Base-by-base conservation (phyloP, 2,113 vertebrate species). In the Ictalurus furcatus region DNA sequence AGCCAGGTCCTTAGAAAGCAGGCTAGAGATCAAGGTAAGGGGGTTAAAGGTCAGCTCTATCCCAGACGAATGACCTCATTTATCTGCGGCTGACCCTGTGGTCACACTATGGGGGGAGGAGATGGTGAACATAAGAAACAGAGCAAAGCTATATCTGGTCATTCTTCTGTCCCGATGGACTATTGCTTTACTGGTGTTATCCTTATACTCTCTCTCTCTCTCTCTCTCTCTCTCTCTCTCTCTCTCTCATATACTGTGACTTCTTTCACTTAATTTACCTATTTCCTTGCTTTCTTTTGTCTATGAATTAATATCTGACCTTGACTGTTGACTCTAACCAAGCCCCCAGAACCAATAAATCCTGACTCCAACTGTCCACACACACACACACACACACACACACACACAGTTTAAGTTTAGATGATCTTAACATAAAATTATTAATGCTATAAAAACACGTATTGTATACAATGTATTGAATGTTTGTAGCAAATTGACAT, bases 51-150 rank as follows among this genome's bases (percentile, higher is more conserved):
- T 94, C 95, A 94, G 89, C 89, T 95, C 94, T 92, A 95, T 95
- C 94, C 94, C 94, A 95, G 94, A 95, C 94, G 90, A 91, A 92
- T 94, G 94, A 95, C 95, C 95, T 92, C 92, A 94, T 94, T 93
- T 89, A 91, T 86, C 90, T 88, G 92, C 92, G 87, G 84, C 87
- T 92, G 93, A 95, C 93, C 93, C 91, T 88, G 63, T 37, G 89
- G 90, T 90, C 91, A 92, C 89, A 85, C 82, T 86, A 79, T 25
- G 74, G 83, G 71, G 87, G 89, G 88, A 83, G 86, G 88, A 85
- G 65, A 73, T 69, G 67, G 85, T 79, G 81, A n/a, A 21, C 0
- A 9, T 85, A 65, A 25, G 37, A 58, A n/a, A 63, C 44, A 61
- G 78, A 86, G 86, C 79, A 79, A 78, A 59, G 69, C 28, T 88